phyloP scores from a whole-genome alignment of 2,888 invertebrate species.

The Epinotia bilunana region DNA sequence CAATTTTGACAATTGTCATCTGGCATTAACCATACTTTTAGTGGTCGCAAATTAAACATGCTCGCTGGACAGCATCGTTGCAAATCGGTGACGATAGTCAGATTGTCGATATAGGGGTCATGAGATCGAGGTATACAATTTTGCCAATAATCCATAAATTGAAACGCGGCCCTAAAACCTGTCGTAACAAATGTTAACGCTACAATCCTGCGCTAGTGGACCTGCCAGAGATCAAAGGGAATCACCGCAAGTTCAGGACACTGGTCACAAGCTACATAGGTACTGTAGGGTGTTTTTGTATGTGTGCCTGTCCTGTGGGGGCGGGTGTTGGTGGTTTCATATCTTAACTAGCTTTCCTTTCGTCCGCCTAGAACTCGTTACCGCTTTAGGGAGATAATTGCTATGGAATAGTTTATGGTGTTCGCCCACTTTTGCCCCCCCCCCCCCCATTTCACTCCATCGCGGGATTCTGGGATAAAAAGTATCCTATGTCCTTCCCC shows the following conservation, averaged over 20 bases:
- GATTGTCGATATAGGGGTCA: too few relatives aligned
- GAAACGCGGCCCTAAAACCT: conserved; percentile 11
- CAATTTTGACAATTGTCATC: too few relatives aligned
- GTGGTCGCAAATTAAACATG: too few relatives aligned
- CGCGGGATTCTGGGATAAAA: too few relatives aligned
- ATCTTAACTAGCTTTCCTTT: background rate
- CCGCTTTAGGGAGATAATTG: too few relatives aligned
- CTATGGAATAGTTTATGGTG: too few relatives aligned
- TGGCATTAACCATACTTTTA: too few relatives aligned
- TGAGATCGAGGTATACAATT: background rate
- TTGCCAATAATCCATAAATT: background rate
- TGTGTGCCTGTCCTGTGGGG: conserved; percentile 45
- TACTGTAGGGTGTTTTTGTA: conserved; percentile 82
- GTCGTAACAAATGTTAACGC: conserved; percentile 42
- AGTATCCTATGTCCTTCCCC: background rate
- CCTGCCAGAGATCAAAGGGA: conserved; percentile 99
- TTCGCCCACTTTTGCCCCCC: too few relatives aligned
- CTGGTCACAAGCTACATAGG: conserved; percentile 99
- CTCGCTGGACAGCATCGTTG: too few relatives aligned
- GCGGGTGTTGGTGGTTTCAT: conserved; percentile 49
- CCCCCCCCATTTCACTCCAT: too few relatives aligned
- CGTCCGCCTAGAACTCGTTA: too few relatives aligned
- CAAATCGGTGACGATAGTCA: too few relatives aligned
- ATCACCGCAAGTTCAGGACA: conserved; percentile 99
- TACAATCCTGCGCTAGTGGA: conserved; percentile 89